These are phyloP conservation scores for Ormyrus nitidulus DNA, from an alignment of 2,888 invertebrate species.

Conservation along the genomic window DNA sequence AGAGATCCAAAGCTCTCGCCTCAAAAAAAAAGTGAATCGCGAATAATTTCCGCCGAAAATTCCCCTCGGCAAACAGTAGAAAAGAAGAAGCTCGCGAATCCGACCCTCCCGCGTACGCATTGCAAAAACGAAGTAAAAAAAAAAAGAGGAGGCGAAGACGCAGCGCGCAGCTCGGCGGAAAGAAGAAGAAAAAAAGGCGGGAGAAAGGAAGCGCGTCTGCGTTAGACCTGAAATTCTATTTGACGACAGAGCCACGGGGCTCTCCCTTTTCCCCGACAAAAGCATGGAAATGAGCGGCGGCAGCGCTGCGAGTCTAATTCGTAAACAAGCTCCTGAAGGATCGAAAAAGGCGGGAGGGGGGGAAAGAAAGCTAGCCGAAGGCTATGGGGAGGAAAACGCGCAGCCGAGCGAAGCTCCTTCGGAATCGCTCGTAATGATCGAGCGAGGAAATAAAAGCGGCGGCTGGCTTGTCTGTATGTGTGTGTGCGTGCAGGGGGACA, in stretches of 20 bases:
- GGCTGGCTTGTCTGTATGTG: neutral
- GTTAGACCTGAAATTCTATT: constrained; percentile 50
- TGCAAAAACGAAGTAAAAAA: constrained; percentile 2
- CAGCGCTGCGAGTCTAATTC: constrained; percentile 44
- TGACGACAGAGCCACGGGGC: constrained; percentile 38
- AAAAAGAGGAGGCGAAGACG: constrained; percentile 3
- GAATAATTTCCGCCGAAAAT: constrained; percentile 25
- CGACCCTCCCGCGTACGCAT: neutral
- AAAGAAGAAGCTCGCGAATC: neutral
- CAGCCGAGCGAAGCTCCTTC: neutral
- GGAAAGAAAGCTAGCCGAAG: neutral
- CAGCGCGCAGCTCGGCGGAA: neutral
- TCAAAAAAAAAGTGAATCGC: constrained; percentile 16
- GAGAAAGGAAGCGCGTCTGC: neutral
- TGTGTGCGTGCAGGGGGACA: too few relatives aligned
- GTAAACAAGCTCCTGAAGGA: constrained; percentile 51
- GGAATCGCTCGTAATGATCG: constrained; percentile 39
- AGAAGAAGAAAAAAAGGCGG: constrained; percentile 15
- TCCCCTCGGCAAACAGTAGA: constrained; percentile 19
- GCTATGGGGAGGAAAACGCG: constrained; percentile 1
- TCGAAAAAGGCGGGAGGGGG: constrained; percentile 23
- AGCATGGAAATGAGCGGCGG: constrained; percentile 54
- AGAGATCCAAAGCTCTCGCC: neutral
- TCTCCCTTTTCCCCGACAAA: constrained; percentile 38
- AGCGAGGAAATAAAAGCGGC: constrained; percentile 14